Evolutionary conservation across 2,113 vertebrate genomes (phyloP).

Genomic region (Coregonus clupeaformis): DNA sequence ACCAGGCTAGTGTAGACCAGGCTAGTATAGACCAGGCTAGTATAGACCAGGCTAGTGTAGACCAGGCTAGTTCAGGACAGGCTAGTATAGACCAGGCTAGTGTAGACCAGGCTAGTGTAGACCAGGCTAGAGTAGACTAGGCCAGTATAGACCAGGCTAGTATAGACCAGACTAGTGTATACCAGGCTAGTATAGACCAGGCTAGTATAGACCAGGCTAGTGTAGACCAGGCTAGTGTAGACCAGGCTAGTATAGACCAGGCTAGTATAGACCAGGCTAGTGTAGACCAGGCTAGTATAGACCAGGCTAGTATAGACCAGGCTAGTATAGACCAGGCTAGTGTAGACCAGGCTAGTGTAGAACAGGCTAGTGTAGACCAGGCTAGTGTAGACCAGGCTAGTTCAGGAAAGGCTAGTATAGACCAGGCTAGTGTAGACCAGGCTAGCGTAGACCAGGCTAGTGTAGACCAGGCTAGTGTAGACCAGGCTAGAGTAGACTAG

Average conservation of each 20-base stretch:
- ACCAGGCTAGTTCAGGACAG: too few species aligned
- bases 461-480: neutral
- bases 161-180: neutral
- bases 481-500: neutral
- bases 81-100: too few species aligned
- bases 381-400: neutral
- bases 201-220: neutral
- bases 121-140: too few species aligned
- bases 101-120: too few species aligned
- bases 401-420: neutral
- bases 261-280: too few species aligned
- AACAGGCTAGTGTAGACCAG: too few species aligned
- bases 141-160: too few species aligned
- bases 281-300: too few species aligned
- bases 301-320: too few species aligned
- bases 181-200: neutral
- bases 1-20: neutral
- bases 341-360: too few species aligned
- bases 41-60: too few species aligned
- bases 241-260: rapidly evolving
- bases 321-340: neutral
- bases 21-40: too few species aligned
- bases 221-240: neutral
- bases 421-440: neutral
- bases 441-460: neutral